Evolutionary conservation across 2,888 invertebrate genomes (phyloP).

Genomic region (Eudemis profundana): DNA sequence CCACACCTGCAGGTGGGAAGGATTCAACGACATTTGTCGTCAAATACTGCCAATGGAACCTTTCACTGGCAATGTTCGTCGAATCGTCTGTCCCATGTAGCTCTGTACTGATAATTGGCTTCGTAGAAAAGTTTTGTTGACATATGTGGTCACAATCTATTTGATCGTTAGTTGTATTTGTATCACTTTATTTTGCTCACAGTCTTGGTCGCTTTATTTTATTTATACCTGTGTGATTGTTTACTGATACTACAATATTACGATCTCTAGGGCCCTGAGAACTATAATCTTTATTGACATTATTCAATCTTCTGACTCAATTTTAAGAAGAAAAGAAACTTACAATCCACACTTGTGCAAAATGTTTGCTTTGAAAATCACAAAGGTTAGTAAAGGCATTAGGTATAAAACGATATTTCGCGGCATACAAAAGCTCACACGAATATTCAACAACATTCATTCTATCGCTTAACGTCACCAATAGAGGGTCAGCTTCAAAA

Average conservation of each 20-base stretch:
- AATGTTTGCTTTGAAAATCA: not conserved
- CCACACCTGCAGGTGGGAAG: conserved; percentile 14
- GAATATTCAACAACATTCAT: conserved; percentile 3
- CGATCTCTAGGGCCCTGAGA: too few relatives aligned
- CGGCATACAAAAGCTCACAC: not conserved
- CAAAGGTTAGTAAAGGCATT: not conserved
- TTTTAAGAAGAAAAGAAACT: too few relatives aligned
- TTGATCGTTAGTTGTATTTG: too few relatives aligned
- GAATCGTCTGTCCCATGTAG: not conserved
- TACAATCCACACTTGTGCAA: too few relatives aligned
- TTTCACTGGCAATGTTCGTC: not conserved
- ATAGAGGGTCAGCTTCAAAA: conserved; percentile 26
- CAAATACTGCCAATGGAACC: conserved; percentile 15
- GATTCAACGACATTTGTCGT: conserved; percentile 11
- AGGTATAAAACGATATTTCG: not conserved
- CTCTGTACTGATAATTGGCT: not conserved
- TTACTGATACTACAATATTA: too few relatives aligned
- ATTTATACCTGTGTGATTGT: too few relatives aligned
- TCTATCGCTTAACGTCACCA: conserved; percentile 16
- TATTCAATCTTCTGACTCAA: too few relatives aligned
- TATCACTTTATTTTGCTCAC: too few relatives aligned
- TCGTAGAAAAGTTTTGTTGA: not conserved
- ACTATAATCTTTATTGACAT: too few relatives aligned
- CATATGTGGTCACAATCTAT: not conserved
- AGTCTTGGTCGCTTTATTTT: too few relatives aligned